Percentiles rank a stretch among this genome's conserved stretches.
Evolutionary conservation across 1,140 invertebrate species (phyloP).

Genomic region (Sitobion miscanthi): DNA sequence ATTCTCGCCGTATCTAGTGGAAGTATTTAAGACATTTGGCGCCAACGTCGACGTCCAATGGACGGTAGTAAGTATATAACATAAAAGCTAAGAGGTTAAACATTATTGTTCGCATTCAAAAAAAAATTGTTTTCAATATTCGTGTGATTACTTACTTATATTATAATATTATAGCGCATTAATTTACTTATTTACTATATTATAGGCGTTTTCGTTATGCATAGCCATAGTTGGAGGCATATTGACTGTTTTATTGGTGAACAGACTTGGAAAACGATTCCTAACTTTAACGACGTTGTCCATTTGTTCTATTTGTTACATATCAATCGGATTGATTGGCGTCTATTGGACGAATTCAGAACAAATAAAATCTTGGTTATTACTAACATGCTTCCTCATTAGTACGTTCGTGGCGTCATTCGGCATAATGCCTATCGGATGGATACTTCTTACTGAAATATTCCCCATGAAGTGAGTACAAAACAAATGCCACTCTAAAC

Average conservation of each 20-base stretch:
- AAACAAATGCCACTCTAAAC: neutral
- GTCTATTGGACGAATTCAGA: neutral
- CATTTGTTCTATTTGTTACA: slow-evolving; percentile 38
- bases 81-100: too few relatives aligned
- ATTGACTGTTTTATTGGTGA: slow-evolving; percentile 32
- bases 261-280: slow-evolving; percentile 41
- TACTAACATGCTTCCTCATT: neutral
- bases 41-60: neutral
- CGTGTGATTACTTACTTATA: neutral
- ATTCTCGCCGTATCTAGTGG: neutral
- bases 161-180: neutral
- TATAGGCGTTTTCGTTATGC: neutral
- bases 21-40: slow-evolving; percentile 7
- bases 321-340: slow-evolving; percentile 33
- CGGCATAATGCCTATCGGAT: slow-evolving; percentile 59
- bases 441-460: slow-evolving; percentile 61
- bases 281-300: slow-evolving; percentile 11
- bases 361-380: neutral
- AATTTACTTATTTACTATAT: neutral
- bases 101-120: neutral
- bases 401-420: slow-evolving; percentile 19
- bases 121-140: neutral
- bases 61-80: slow-evolving; percentile 26
- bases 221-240: neutral
- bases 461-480: slow-evolving; percentile 60